A percentile compares a stretch with the other conserved stretches of the same genome.
Conservation (phyloP, 2,888 invertebrate species). For the Plebejus melissa region DNA sequence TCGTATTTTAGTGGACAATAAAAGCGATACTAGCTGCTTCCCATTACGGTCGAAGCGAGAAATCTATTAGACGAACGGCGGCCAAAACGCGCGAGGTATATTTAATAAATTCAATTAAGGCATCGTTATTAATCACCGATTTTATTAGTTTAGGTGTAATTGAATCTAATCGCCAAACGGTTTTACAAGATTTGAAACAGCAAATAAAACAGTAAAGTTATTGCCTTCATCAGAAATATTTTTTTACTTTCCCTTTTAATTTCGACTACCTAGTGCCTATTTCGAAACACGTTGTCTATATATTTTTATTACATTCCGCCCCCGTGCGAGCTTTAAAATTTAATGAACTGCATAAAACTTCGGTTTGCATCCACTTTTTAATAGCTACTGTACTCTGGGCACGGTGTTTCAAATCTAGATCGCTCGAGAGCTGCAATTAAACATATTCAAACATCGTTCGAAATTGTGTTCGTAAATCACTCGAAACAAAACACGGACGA, state of each 20-base stretch:
- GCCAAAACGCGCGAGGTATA: conserved; percentile 34
- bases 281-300: not conserved
- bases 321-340: not conserved
- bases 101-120: conserved; percentile 37
- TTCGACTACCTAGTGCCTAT: not conserved
- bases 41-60: conserved; percentile 51
- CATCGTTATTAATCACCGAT: conserved; percentile 39
- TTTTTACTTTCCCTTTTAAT: not conserved
- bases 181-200: not conserved
- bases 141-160: conserved; percentile 40
- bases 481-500: conserved; percentile 59
- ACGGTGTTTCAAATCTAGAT: not conserved
- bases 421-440: not conserved
- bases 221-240: not conserved
- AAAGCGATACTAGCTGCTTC: conserved; percentile 53
- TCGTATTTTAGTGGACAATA: no score
- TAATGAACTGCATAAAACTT: not conserved
- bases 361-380: not conserved
- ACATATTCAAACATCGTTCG: not conserved
- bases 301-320: not conserved
- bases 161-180: conserved; percentile 27
- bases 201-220: not conserved
- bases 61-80: conserved; percentile 54
- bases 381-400: not conserved
- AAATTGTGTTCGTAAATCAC: conserved; percentile 52